Percentiles rank a stretch among this genome's conserved stretches.
Conservation (phyloP, 2,888 invertebrate species). For the Microchrysa polita region DNA sequence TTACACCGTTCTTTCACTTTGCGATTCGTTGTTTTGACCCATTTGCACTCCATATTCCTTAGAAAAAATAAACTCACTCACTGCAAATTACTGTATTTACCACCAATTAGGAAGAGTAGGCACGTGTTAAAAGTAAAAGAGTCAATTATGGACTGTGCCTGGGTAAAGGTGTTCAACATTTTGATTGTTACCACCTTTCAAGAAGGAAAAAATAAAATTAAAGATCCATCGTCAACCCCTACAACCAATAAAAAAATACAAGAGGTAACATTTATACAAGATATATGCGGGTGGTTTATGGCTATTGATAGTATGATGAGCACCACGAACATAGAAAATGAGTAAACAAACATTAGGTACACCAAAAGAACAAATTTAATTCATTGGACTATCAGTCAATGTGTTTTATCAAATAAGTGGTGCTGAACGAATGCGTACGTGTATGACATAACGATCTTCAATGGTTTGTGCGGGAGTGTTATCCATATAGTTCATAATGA, state of each 20-base stretch:
- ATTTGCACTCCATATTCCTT: constrained; percentile 11
- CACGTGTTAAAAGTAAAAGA: constrained; percentile 36
- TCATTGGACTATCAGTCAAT: too few species aligned
- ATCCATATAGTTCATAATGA: too few species aligned
- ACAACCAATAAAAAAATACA: not conserved
- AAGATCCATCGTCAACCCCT: constrained; percentile 8
- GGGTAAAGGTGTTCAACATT: constrained; percentile 1
- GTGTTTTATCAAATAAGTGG: too few species aligned
- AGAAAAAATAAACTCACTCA: too few species aligned
- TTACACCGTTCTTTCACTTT: constrained; percentile 26
- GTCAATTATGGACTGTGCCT: constrained; percentile 15
- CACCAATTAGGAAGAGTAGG: constrained; percentile 17
- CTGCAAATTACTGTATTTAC: too few species aligned
- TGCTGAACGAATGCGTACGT: too few species aligned
- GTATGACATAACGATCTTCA: too few species aligned
- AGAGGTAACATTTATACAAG: too few species aligned
- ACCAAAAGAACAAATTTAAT: too few species aligned
- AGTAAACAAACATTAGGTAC: too few species aligned
- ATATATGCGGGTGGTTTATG: constrained; percentile 34
- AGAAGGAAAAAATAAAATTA: not conserved
- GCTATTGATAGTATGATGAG: not conserved
- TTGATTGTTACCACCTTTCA: constrained; percentile 5
- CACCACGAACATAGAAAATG: too few species aligned
- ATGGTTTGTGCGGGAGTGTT: too few species aligned
- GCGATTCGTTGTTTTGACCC: not conserved